Evolutionary conservation across 2,113 vertebrate species (phyloP).

Genomic region (Perca fluviatilis): DNA sequence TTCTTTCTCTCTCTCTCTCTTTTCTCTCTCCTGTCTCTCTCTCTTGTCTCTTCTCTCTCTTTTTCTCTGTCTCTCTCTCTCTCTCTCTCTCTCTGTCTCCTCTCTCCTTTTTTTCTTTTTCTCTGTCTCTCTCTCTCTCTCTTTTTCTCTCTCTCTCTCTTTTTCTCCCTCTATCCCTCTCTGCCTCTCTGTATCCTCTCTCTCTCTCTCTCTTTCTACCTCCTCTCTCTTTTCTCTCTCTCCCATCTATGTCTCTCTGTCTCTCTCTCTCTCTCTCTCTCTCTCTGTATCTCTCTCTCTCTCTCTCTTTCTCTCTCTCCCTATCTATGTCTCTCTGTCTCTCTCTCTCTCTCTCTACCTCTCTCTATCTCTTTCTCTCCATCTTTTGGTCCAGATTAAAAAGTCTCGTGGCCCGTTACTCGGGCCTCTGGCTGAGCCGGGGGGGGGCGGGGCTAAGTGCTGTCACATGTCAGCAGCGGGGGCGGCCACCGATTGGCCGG

Average conservation of each 20-base stretch:
- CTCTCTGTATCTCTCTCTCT: no score
- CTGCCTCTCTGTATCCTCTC: no score
- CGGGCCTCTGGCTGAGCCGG: conserved; percentile 14
- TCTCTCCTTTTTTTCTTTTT: no score
- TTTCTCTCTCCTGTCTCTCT: no score
- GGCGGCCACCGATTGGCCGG: conserved; percentile 51
- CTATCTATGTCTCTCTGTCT: background rate
- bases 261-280: no score
- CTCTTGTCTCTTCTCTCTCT: background rate
- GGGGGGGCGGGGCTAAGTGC: conserved; percentile 69
- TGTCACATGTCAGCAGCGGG: conserved; percentile 68
- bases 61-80: background rate
- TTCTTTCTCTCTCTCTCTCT: background rate
- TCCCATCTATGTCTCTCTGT: no score
- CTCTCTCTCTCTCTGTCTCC: background rate
- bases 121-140: no score
- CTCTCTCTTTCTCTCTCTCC: no score
- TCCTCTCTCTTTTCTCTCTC: no score
- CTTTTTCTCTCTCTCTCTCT: background rate
- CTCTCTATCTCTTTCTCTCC: background rate
- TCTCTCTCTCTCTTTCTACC: no score
- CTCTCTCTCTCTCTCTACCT: background rate
- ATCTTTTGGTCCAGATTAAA: conserved; percentile 40
- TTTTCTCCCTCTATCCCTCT: no score
- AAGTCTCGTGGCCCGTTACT: conserved; percentile 30